These are phyloP conservation scores for Entomobrya proxima DNA, from an alignment of 2,888 invertebrate genomes.

Conservation along the genomic window DNA sequence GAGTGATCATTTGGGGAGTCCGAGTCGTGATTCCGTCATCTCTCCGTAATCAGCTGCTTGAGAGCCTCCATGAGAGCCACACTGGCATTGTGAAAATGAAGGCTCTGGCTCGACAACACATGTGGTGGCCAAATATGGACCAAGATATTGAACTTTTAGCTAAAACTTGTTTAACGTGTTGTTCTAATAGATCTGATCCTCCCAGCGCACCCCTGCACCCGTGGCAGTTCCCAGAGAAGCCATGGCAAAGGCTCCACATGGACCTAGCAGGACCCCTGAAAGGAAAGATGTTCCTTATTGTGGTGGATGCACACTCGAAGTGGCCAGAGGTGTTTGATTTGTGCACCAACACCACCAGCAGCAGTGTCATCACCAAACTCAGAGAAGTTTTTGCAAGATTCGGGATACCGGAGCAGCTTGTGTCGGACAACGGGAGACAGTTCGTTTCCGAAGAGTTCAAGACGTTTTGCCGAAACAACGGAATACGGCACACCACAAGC, in stretches of 20 bases:
- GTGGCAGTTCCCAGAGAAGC: conserved; percentile 59
- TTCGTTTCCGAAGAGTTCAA: conserved; percentile 45
- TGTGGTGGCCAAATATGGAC: conserved; percentile 58
- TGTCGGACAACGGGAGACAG: conserved; percentile 55
- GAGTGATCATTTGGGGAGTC: too few relatives aligned
- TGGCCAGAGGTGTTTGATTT: background rate
- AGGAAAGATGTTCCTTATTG: conserved; percentile 46
- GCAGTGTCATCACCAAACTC: background rate
- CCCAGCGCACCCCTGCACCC: conserved; percentile 42
- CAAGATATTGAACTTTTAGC: conserved; percentile 45
- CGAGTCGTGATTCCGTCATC: too few relatives aligned
- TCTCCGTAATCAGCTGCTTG: too few relatives aligned
- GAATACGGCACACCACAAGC: conserved; percentile 20
- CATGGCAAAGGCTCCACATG: conserved; percentile 59
- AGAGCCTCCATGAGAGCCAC: too few relatives aligned
- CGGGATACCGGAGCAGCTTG: conserved; percentile 43
- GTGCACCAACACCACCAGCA: background rate
- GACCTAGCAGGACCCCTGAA: conserved; percentile 62
- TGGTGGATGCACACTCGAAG: conserved; percentile 55
- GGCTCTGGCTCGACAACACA: conserved; percentile 3
- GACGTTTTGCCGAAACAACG: conserved; percentile 42
- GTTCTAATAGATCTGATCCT: background rate
- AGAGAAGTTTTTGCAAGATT: background rate
- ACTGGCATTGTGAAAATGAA: conserved; percentile 69
- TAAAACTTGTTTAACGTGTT: background rate